These are phyloP conservation scores for Drosophila saltans DNA, from an alignment of 1,140 invertebrate genomes.

Conservation along the genomic window DNA sequence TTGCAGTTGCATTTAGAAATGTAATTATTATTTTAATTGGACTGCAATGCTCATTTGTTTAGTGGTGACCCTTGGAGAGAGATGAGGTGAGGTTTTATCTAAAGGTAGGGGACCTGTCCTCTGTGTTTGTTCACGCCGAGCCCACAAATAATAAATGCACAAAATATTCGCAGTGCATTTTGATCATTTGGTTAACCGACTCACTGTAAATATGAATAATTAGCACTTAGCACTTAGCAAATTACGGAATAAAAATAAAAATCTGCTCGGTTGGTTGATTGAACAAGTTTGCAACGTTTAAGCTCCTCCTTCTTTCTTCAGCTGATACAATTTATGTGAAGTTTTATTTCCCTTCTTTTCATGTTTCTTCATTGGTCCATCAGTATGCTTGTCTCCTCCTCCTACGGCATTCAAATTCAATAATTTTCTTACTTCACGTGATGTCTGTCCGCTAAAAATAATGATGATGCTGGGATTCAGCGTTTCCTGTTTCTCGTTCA, in stretches of 20 bases:
- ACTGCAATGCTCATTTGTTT: slow-evolving; percentile 68
- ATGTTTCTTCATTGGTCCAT: slow-evolving; percentile 43
- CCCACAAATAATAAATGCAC: slow-evolving; percentile 76
- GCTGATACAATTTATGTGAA: neutral
- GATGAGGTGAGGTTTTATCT: neutral
- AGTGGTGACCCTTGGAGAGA: slow-evolving; percentile 15
- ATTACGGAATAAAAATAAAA: slow-evolving; percentile 34
- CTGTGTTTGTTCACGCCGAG: slow-evolving; percentile 28
- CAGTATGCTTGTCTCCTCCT: neutral
- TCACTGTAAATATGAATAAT: slow-evolving; percentile 76
- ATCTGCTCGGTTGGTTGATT: neutral
- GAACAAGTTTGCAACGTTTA: neutral
- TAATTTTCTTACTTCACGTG: slow-evolving; percentile 49
- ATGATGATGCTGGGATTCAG: slow-evolving; percentile 52
- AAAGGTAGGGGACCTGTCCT: neutral
- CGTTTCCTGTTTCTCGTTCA: slow-evolving; percentile 47
- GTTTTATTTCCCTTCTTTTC: slow-evolving; percentile 18
- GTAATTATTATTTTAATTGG: slow-evolving; percentile 83
- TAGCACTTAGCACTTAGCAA: slow-evolving; percentile 38
- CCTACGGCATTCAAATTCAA: slow-evolving; percentile 57
- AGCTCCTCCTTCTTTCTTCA: neutral
- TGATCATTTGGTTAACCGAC: slow-evolving; percentile 63
- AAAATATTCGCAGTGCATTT: slow-evolving; percentile 52
- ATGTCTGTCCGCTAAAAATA: slow-evolving; percentile 34
- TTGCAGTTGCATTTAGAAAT: slow-evolving; percentile 77